Base-by-base conservation (phyloP, 2,113 vertebrate genomes). In the Antigone vipio region DNA sequence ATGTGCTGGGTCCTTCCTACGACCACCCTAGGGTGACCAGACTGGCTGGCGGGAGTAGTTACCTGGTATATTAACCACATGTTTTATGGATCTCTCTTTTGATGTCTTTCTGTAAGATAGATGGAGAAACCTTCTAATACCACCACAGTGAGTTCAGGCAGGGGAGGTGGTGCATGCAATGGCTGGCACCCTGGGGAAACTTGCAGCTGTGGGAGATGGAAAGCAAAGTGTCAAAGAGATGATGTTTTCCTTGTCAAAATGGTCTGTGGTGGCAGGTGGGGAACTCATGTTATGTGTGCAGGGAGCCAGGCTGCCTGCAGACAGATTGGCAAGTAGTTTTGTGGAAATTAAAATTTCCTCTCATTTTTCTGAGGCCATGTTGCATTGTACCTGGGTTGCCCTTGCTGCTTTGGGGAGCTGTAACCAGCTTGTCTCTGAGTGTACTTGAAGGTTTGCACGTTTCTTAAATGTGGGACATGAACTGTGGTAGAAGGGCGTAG, bases 241-340 rank as follows among this genome's bases (percentile, higher is more conserved):
- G 35, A 32, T 45, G 42, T 15, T 58, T 45, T 20, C 49, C 34
- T 23, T 47, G 26, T 21, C 60, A 35, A 29, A 92, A 55, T 1
- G 12, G 24, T n/a, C 42, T 21, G 7, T 15, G n/a, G 45, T 0
- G 3, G 42, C 50, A 71, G n/a, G 24, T 0, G 1, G 18, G 60
- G 67, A 47, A 9, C 24, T 35, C 1, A 0, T 6, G 38, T 20
- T 47, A 21, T 35, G 49, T 18, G 23, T 35, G 58, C 29, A 29
- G 64, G 52, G 62, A 78, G 52, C 60, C 77, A 55, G 60, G 50
- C 64, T 86, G 50, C 35, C 68, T 66, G 67, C 50, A 69, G 78
- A 19, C 26, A 27, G 44, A 23, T 44, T 15, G 44, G 50, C 63
- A 47, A 47, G 12, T 1, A 22, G 4, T 12, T 42, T 47, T 55